A percentile compares a stretch with the other conserved stretches of the same genome.
Evolutionary conservation across 2,888 invertebrate species (phyloP).

Genomic region (Apamea sordens): DNA sequence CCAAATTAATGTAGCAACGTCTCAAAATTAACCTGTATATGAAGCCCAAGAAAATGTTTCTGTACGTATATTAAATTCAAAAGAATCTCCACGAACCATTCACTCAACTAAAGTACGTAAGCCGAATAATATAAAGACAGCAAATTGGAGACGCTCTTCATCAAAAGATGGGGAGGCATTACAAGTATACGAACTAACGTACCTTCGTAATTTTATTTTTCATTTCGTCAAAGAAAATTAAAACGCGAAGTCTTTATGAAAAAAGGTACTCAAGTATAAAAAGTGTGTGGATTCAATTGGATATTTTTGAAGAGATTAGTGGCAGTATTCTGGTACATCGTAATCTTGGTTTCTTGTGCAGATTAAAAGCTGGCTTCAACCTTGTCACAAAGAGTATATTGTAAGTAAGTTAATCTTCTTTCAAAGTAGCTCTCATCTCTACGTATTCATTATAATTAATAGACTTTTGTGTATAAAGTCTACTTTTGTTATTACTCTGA

Average conservation of each 20-base stretch:
- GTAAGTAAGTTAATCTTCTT: conserved; percentile 44
- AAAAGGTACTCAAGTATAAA: conserved; percentile 24
- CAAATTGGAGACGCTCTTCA: conserved; percentile 44
- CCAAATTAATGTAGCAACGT: background rate
- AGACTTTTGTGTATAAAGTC: background rate
- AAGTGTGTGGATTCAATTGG: conserved; percentile 35
- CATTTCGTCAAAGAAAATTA: conserved; percentile 50
- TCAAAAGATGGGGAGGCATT: conserved; percentile 38
- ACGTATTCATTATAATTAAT: conserved; percentile 25
- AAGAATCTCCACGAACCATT: conserved; percentile 22
- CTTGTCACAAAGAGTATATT: conserved; percentile 40
- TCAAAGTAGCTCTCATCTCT: conserved; percentile 7
- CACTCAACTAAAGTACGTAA: conserved; percentile 32
- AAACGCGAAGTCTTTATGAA: conserved; percentile 19
- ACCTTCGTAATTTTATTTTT: conserved; percentile 39
- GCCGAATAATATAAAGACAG: conserved; percentile 37
- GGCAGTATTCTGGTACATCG: conserved; percentile 37
- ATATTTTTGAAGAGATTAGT: conserved; percentile 50
- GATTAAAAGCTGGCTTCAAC: conserved; percentile 64
- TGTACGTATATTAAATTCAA: conserved; percentile 8
- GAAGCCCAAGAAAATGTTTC: background rate
- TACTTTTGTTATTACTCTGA: conserved; percentile 3
- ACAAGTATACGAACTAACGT: conserved; percentile 48
- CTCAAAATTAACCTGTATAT: conserved; percentile 6
- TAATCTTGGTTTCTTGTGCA: conserved; percentile 47